Base-by-base conservation (phyloP, 2,797 vertebrate genomes). In the Pteropus rufus region DNA sequence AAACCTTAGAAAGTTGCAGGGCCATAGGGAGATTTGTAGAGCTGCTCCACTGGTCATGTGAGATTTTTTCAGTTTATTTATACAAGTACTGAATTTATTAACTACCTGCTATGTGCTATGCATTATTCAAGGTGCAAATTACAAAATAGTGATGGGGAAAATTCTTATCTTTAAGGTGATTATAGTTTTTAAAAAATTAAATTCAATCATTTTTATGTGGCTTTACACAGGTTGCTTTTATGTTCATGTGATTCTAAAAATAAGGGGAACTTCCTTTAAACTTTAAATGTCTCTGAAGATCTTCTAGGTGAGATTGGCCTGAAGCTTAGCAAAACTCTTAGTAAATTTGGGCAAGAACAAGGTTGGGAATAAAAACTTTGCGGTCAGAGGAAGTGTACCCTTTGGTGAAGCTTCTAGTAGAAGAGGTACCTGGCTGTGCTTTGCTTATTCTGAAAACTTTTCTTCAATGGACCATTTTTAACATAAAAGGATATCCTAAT, bases 61-160 rank as follows among this genome's bases (percentile, higher is more conserved):
- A 89, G 34, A 49, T 44, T 49, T 81, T 92, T 58, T 77, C 44
- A 16, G 39, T 75, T 92, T 80, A 60, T 81, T 83, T 34, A 62
- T 65, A 34, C 7, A 93, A 87, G 34, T 62, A 46, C 39, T 93
- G 65, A 85, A 93, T 94, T 95, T 92, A 84, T 87, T 46, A 88
- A 75, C 34, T 77, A 77, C 87, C 56, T 81, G 12, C 11, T 92
- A 31, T 31, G 10, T 89, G 31, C 52, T 93, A 4, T 67, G 8
- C 19, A 79, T 88, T 86, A 88, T 79, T 83, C 15, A 44, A 83
- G 69, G 31, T 88, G 16, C 44, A 56, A 65, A 21, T n/a, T 70
- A 54, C 21, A 67, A 18, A 77, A 29, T n/a, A 52, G 34, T 72
- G 31, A 76, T 49, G 16, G 34, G 8, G 44, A 72, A 54, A 64